Percentiles rank a stretch among this genome's conserved stretches.
These are phyloP conservation scores for Lepus townsendii DNA, from an alignment of 2,797 vertebrate genomes.

Conservation along the genomic window DNA sequence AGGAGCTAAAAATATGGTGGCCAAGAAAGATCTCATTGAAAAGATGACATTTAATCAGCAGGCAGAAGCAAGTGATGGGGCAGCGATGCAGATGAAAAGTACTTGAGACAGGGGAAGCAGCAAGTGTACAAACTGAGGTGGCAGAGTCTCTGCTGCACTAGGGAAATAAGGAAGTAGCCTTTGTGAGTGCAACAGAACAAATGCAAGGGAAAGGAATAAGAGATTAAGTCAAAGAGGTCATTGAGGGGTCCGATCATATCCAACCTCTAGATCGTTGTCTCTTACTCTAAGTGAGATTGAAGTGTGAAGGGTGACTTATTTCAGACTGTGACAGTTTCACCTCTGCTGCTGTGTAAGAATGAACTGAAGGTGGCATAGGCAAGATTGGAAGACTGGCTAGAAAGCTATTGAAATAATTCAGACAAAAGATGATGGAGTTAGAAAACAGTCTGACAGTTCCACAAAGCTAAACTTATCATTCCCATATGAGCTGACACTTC, in stretches of 20 bases:
- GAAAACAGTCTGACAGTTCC: background rate
- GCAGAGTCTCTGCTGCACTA: background rate
- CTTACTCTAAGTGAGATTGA: background rate
- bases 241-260: background rate
- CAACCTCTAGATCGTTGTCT: slow-evolving; percentile 9
- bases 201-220: background rate
- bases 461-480: background rate
- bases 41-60: slow-evolving; percentile 20
- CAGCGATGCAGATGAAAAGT: background rate
- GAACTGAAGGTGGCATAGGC: background rate
- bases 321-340: background rate
- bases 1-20: background rate
- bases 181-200: background rate
- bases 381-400: background rate
- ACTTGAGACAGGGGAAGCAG: background rate
- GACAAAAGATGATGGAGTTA: background rate
- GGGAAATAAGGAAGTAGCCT: background rate
- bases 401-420: background rate
- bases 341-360: background rate
- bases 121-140: background rate
- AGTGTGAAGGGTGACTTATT: background rate
- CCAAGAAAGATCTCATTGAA: slow-evolving; percentile 11
- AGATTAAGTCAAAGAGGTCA: background rate
- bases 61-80: background rate
- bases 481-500: background rate